Evolutionary conservation across 2,888 invertebrate genomes (phyloP), one percentile per base, ranked within the genome.

Genomic region (Scaptomyza parva): DNA sequence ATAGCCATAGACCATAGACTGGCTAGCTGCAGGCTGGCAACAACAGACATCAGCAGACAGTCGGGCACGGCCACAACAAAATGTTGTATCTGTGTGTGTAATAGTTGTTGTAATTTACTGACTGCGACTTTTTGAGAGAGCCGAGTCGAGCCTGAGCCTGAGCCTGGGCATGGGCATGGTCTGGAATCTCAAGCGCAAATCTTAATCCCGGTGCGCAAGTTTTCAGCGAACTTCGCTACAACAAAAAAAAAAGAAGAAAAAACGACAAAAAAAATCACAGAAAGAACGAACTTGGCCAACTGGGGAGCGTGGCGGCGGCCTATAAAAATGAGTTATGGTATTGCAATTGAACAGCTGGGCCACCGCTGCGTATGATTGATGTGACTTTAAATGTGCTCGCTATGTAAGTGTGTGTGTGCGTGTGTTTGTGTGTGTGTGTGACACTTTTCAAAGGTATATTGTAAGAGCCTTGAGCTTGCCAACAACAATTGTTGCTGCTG

Each of bases 161-260:
- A n/a, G n/a, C n/a, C n/a, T n/a, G n/a, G n/a, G n/a, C n/a, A n/a
- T n/a, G 67, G 62, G 47, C 77, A 72, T 72, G 80, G 70, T 51
- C 61, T 41, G 70, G 81, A 87, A 75, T 79, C 88, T 82, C 84
- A 70, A 60, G 70, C 63, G 86, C 90, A 87, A 88, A 88, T 88
- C 89, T 88, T 84, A 84, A 86, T 87, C 90, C 90, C 84, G 90
- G 89, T 76, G 88, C 78, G 90, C 86, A 80, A 73, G 86, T 87
- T 88, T 88, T 88, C 88, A 89, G 78, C 88, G 88, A 89, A 87
- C 86, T 33, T 47, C 9, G 18, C 28, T 30, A 8, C 8, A 33
- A 11, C 11, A 14, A 17, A 35, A 35, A 17, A 9, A 17, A 37
- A 17, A 6, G 2, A 37, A 37, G 8, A 8, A 14, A 14, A 6